These are phyloP conservation scores for Tachysurus vachellii DNA, from an alignment of 2,113 vertebrate species.

Conservation along the genomic window DNA sequence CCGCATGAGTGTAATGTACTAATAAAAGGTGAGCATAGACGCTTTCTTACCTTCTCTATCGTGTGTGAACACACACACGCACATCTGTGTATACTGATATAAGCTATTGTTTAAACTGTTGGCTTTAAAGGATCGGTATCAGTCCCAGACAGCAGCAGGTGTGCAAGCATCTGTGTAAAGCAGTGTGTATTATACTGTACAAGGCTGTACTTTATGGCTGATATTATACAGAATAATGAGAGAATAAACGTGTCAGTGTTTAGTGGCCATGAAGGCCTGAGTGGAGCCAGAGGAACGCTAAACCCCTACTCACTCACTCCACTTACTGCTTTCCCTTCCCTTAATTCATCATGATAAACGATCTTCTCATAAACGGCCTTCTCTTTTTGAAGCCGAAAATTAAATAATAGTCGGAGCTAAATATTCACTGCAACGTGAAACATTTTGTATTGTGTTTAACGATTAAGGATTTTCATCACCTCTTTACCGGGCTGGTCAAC, in stretches of 20 bases:
- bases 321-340: neutral
- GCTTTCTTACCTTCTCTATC: too few relatives aligned
- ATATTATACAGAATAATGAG: constrained; percentile 13
- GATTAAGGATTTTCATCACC: neutral
- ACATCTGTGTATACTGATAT: neutral
- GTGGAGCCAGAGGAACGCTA: neutral
- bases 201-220: neutral
- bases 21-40: too few relatives aligned
- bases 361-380: neutral
- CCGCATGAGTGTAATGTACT: too few relatives aligned
- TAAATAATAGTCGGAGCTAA: neutral
- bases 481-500: neutral
- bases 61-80: neutral
- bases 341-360: neutral
- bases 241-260: constrained; percentile 19
- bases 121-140: neutral
- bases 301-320: neutral
- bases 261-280: neutral
- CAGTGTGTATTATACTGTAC: neutral
- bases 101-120: neutral
- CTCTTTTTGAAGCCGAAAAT: neutral
- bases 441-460: neutral
- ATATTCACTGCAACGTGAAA: neutral
- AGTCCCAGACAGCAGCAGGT: neutral
- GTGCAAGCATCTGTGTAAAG: neutral